Conservation (phyloP, 2,797 vertebrate genomes). For the Macropus fuliginosus region DNA sequence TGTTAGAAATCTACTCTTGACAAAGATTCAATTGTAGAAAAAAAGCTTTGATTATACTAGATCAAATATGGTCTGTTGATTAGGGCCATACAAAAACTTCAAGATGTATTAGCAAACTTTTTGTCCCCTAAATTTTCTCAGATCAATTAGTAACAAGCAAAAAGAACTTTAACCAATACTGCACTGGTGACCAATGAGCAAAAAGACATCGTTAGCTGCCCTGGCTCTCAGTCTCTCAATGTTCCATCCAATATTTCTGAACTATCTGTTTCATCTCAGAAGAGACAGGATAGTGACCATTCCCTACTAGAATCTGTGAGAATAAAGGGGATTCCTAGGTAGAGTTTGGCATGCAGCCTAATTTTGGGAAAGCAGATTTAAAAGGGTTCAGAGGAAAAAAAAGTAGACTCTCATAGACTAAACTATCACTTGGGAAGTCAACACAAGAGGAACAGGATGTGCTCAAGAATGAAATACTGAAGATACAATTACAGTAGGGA, state of each 20-base stretch:
- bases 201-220: neutral
- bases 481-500: no score
- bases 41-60: neutral
- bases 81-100: neutral
- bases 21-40: conserved; percentile 5
- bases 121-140: neutral
- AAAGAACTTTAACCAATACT: neutral
- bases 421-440: no score
- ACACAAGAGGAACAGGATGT: no score
- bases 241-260: neutral
- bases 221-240: neutral
- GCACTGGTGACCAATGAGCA: neutral
- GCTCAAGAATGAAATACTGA: no score
- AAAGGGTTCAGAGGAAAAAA: neutral
- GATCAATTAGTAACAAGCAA: neutral
- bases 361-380: neutral
- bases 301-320: neutral
- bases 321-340: neutral
- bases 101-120: conserved; percentile 28
- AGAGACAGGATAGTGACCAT: neutral
- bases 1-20: conserved; percentile 7
- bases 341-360: neutral
- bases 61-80: conserved; percentile 18
- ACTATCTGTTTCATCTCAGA: neutral
- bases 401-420: neutral